Conservation (phyloP, 2,888 invertebrate genomes). For the Drosophila maculinotata region DNA sequence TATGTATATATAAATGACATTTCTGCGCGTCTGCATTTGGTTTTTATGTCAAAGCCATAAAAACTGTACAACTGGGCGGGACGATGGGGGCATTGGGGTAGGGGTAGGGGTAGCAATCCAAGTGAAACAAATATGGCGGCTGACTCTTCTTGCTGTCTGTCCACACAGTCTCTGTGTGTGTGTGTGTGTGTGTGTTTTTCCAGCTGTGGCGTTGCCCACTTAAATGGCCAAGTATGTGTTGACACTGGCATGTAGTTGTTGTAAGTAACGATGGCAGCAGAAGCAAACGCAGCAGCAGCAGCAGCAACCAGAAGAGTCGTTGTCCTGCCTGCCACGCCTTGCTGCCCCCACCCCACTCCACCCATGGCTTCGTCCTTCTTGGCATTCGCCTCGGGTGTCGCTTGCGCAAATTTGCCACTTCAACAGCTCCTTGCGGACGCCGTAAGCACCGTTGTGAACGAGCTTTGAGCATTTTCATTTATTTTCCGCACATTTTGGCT, state of each 20-base stretch:
- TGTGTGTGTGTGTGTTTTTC: constrained; percentile 21
- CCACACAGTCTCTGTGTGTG: constrained; percentile 3
- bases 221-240: constrained; percentile 84
- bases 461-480: constrained; percentile 85
- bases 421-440: constrained; percentile 85
- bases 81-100: background rate
- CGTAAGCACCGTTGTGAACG: constrained; percentile 84
- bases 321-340: constrained; percentile 54
- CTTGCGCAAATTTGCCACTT: constrained; percentile 85
- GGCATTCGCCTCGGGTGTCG: constrained; percentile 72
- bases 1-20: constrained; percentile 52
- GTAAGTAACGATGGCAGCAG: constrained; percentile 83
- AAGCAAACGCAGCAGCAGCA: constrained; percentile 8
- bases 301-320: constrained; percentile 35
- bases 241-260: constrained; percentile 84
- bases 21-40: constrained; percentile 49
- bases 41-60: constrained; percentile 73
- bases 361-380: constrained; percentile 8
- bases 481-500: constrained; percentile 80
- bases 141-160: constrained; percentile 6
- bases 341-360: background rate
- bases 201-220: constrained; percentile 64
- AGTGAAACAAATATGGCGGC: constrained; percentile 78
- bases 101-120: background rate
- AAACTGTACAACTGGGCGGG: constrained; percentile 24